phyloP scores from a whole-genome alignment of 2,797 vertebrate species.

The Xiphorhynchus erythropygius region DNA sequence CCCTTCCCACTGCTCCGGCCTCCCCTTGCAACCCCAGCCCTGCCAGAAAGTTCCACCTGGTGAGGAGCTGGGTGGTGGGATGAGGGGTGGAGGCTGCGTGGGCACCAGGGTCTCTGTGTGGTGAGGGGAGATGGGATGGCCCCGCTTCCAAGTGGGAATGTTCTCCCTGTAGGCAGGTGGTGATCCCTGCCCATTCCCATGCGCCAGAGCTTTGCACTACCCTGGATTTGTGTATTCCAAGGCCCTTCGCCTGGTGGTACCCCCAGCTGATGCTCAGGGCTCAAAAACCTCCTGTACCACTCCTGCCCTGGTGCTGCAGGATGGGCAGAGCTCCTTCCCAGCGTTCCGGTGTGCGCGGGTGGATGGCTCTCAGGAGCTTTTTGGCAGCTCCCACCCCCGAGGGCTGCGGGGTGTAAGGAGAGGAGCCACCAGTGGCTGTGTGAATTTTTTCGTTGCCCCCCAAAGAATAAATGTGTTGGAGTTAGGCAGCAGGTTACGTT shows the following conservation, averaged over 20 bases:
- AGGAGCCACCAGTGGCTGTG: not conserved
- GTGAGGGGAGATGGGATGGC: fast-evolving
- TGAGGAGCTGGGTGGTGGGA: not conserved
- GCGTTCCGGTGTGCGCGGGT: not conserved
- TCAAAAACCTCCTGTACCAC: not conserved
- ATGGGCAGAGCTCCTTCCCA: not conserved
- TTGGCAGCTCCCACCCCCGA: not conserved
- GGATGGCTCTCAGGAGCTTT: not conserved
- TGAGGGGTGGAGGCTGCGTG: not conserved
- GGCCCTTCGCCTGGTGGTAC: not conserved
- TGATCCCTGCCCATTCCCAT: not conserved
- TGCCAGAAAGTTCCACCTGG: not conserved
- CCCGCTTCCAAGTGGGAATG: fast-evolving
- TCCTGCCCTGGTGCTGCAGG: not conserved
- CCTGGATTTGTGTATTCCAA: not conserved
- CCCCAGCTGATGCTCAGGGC: not conserved
- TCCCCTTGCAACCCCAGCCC: not conserved
- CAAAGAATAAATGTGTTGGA: conserved; percentile 22
- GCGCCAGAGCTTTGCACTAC: fast-evolving
- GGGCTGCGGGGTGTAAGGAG: not conserved
- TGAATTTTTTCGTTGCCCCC: not conserved
- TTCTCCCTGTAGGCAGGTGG: not conserved
- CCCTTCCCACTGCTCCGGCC: conserved; percentile 7
- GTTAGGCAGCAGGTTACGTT: conserved; percentile 52
- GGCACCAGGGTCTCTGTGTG: fast-evolving